Base-by-base conservation (phyloP, 2,113 vertebrate genomes). In the Hippocampus abdominalis region DNA sequence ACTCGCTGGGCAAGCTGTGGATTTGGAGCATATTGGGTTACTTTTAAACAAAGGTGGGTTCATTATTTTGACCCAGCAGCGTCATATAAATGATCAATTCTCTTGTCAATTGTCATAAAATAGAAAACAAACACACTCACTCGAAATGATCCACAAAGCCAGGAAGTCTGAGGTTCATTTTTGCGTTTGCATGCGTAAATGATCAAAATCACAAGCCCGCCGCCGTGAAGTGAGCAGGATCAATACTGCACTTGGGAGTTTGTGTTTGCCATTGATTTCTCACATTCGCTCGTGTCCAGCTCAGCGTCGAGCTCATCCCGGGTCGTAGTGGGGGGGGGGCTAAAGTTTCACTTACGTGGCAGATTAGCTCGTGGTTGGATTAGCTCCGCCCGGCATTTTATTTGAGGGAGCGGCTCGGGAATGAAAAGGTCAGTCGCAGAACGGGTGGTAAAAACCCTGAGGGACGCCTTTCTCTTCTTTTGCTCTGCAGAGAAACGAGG, bases 401-500 rank as follows among this genome's bases (percentile, higher is more conserved):
- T 39, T 21, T 10, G 29, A 20, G 29, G 59, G 16, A 23, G 25
- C 20, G 11, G 56, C 13, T 59, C 25, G 25, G 57, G 4, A 2
- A 8, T 15, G 8, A 62, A 21, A 21, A 62, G 27, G 59, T 4
- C 29, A 36, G 27, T 11, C 71, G 70, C 36, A 53, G 64, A 23
- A 70, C 32, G 20, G n/a, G 56, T 61, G 56, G 74, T 79, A 71
- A 69, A 67, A 76, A 68, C n/a, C 68, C n/a, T 71, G 75, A 72
- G 70, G 68, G 60, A 23, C 25, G 1, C 6, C 9, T 69, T 54
- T 39, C 44, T 49, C 40, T 64, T 59, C 16, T 56, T 42, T 32
- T 12, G 12, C 44, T 46, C 44, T 46, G 44, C 8, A 46, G 12
- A 49, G 4, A 49, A 4, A 4, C 6, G 4, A 49, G 32, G 60